Evolutionary conservation across 2,888 invertebrate species (phyloP), one percentile per base, ranked within the genome.

Genomic region (Empis stercorea): DNA sequence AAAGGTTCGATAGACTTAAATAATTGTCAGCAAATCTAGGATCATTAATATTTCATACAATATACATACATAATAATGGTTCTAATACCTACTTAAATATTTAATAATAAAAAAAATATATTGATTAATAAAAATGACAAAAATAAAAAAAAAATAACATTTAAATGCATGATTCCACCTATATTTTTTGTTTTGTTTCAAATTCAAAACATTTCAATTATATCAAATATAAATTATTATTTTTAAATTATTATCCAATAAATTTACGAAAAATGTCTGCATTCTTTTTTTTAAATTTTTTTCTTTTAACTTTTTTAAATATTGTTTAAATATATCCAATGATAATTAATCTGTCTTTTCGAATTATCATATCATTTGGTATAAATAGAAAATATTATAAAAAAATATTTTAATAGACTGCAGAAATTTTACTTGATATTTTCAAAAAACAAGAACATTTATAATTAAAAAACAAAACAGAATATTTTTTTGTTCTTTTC

Each of bases 111-210:
- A n/a, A n/a, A n/a, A n/a, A n/a, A n/a, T n/a, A n/a, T n/a, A n/a
- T n/a, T n/a, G n/a, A n/a, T n/a, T n/a, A 42, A 48, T 44, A 16
- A 32, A 48, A 23, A 27, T 37, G 15, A 46, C 11, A 11, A 7
- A 17, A 37, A 15, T 30, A 27, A 13, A 10, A 23, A 3, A 38
- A 43, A 17, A 27, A 7, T 43, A 41, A 13, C 20, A 40, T 37
- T n/a, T 44, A 34, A 50, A 54, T 55, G 54, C 54, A 55, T 53
- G 53, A 55, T 55, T 55, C 54, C 50, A 55, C 48, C 54, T 52
- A 53, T 52, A 53, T 27, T 27, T 9, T 7, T 27, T 7, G 23
- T 27, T 27, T 27, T 27, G 23, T 27, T 27, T 7, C 7, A 27
- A 43, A 47, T 53, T 51, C 53, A 53, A 52, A 49, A 52, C 49